Percentiles rank a stretch among this genome's conserved stretches.
phyloP scores from a whole-genome alignment of 2,888 invertebrate genomes.

The Sylvicola fuscatus region DNA sequence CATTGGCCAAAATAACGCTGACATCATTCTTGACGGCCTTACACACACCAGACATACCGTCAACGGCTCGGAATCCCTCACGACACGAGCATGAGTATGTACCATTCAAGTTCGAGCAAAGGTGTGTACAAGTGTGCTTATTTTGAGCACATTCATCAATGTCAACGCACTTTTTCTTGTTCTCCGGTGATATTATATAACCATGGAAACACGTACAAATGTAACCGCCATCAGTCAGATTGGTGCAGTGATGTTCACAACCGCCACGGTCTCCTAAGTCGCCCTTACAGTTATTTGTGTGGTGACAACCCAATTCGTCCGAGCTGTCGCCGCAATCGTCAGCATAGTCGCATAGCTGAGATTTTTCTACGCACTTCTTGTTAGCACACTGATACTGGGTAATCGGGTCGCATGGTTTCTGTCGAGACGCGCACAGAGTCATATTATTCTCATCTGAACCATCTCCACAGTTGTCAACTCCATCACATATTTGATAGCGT shows the following conservation, averaged over 20 bases:
- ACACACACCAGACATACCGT: slow-evolving; percentile 65
- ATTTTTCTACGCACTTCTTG: slow-evolving; percentile 58
- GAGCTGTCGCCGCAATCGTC: slow-evolving; percentile 83
- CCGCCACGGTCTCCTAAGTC: slow-evolving; percentile 42
- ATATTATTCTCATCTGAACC: slow-evolving; percentile 92
- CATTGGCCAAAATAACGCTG: slow-evolving; percentile 55
- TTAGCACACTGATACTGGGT: slow-evolving; percentile 78
- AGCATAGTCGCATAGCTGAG: slow-evolving; percentile 67
- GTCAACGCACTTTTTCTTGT: slow-evolving; percentile 70
- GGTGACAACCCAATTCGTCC: slow-evolving; percentile 79
- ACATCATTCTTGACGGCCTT: slow-evolving; percentile 45
- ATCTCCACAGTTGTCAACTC: slow-evolving; percentile 82
- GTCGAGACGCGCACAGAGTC: slow-evolving; percentile 61
- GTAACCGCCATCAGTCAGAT: slow-evolving; percentile 63
- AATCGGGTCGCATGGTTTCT: slow-evolving; percentile 52
- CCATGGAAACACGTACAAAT: slow-evolving; percentile 81
- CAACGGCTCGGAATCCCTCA: slow-evolving; percentile 57
- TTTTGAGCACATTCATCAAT: slow-evolving; percentile 75
- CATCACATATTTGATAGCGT: slow-evolving; percentile 74
- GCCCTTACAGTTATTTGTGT: slow-evolving; percentile 36
- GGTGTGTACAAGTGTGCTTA: slow-evolving; percentile 78
- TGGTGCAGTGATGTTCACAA: slow-evolving; percentile 81
- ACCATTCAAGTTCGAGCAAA: slow-evolving; percentile 83
- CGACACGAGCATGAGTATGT: slow-evolving; percentile 72
- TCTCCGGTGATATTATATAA: slow-evolving; percentile 57